These are phyloP conservation scores for Symphodus melops DNA, from an alignment of 2,113 vertebrate genomes.

Conservation along the genomic window DNA sequence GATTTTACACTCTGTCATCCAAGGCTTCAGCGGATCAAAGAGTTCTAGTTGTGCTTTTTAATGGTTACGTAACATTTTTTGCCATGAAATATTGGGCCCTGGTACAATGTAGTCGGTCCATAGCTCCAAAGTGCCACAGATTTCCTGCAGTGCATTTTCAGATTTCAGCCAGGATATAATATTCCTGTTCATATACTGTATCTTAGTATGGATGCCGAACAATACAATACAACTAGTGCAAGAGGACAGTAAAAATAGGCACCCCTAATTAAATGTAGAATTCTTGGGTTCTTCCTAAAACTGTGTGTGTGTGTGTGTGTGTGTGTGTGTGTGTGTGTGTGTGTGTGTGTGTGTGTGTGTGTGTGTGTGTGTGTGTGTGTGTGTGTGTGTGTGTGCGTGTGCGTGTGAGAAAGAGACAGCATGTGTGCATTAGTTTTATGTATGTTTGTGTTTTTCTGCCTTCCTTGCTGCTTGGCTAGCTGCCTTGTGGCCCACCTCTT, in stretches of 20 bases:
- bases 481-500: conserved; percentile 77
- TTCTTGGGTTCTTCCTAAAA: conserved; percentile 5
- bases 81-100: conserved; percentile 63
- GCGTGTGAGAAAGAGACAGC: too few species aligned
- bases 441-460: conserved; percentile 43
- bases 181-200: conserved; percentile 35
- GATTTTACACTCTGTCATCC: conserved; percentile 70
- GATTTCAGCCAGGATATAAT: conserved; percentile 44
- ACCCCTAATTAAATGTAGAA: conserved; percentile 10
- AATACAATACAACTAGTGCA: conserved; percentile 54
- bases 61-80: conserved; percentile 72
- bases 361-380: not conserved
- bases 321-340: not conserved
- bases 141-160: conserved; percentile 42
- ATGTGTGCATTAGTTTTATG: not conserved
- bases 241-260: conserved; percentile 37
- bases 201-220: conserved; percentile 59
- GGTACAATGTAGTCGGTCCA: conserved; percentile 28
- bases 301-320: too few species aligned
- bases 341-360: too few species aligned
- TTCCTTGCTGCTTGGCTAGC: conserved; percentile 53
- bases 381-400: not conserved
- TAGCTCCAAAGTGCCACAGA: conserved; percentile 14
- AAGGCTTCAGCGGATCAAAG: conserved; percentile 69
- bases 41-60: conserved; percentile 73